These are phyloP conservation scores for Tyrophagus putrescentiae DNA, from an alignment of 1,140 invertebrate species.

Conservation along the genomic window DNA sequence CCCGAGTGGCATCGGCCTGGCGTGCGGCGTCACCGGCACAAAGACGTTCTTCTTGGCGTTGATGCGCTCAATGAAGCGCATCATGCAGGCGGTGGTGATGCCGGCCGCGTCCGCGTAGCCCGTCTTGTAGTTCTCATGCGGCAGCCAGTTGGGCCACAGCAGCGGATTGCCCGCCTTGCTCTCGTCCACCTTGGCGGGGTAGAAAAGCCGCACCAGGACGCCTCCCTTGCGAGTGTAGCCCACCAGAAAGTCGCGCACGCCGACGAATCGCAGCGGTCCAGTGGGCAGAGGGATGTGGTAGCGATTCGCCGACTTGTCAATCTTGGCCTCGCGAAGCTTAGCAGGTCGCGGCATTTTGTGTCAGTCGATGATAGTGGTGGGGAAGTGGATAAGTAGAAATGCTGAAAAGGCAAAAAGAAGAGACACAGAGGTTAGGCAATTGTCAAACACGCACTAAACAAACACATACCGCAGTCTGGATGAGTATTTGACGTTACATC, in stretches of 20 bases:
- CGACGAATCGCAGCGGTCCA: conserved; percentile 25
- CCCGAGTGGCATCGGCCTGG: conserved; percentile 24
- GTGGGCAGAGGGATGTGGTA: conserved; percentile 25
- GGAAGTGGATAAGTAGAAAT: too few relatives aligned
- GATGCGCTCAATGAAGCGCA: conserved; percentile 38
- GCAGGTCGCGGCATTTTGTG: too few relatives aligned
- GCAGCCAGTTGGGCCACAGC: conserved; percentile 44
- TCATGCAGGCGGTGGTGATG: conserved; percentile 34
- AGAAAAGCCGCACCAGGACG: conserved; percentile 26
- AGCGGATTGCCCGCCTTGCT: conserved; percentile 32
- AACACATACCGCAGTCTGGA: too few relatives aligned
- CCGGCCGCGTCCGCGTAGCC: conserved; percentile 41
- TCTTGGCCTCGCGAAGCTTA: background rate
- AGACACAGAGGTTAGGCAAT: too few relatives aligned
- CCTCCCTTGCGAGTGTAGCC: conserved; percentile 25
- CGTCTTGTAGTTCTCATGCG: conserved; percentile 40
- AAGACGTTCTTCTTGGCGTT: conserved; percentile 36
- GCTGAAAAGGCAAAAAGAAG: too few relatives aligned
- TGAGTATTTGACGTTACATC: too few relatives aligned
- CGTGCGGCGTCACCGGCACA: conserved; percentile 43
- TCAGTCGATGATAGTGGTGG: too few relatives aligned
- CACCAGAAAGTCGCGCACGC: conserved; percentile 28
- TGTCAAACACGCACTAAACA: too few relatives aligned
- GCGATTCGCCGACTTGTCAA: background rate
- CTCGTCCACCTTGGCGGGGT: conserved; percentile 23